Evolutionary conservation across 2,888 invertebrate species (phyloP).

Genomic region (Prosopocoilus inquinatus): DNA sequence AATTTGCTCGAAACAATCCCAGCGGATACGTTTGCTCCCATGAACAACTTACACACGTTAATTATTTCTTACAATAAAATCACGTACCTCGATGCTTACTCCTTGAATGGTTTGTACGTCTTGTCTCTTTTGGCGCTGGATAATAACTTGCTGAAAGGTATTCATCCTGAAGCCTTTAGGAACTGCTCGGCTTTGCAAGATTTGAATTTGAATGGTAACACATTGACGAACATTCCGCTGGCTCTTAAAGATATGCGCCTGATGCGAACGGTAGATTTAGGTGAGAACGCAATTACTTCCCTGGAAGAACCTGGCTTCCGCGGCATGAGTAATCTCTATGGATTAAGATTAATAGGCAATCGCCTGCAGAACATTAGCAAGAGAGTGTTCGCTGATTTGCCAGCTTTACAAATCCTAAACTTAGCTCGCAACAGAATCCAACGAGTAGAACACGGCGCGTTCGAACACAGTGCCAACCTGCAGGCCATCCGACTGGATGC

Average conservation of each 20-base stretch:
- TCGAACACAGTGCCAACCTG: slow-evolving; percentile 74
- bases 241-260: slow-evolving; percentile 83
- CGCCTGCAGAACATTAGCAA: slow-evolving; percentile 78
- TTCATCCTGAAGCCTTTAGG: slow-evolving; percentile 84
- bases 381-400: slow-evolving; percentile 75
- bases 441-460: slow-evolving; percentile 76
- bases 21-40: slow-evolving; percentile 84
- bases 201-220: slow-evolving; percentile 85
- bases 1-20: slow-evolving; percentile 81
- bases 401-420: slow-evolving; percentile 81
- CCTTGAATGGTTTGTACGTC: slow-evolving; percentile 84
- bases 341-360: slow-evolving; percentile 86
- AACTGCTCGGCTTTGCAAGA: slow-evolving; percentile 90
- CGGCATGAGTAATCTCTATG: slow-evolving; percentile 82
- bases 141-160: slow-evolving; percentile 78
- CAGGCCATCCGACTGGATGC: slow-evolving; percentile 86
- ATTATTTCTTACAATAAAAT: slow-evolving; percentile 84
- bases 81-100: slow-evolving; percentile 79
- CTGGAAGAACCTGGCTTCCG: slow-evolving; percentile 80
- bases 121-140: slow-evolving; percentile 81
- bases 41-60: slow-evolving; percentile 89
- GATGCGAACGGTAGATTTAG: slow-evolving; percentile 84
- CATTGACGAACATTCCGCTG: slow-evolving; percentile 74
- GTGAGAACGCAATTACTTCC: slow-evolving; percentile 82
- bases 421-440: slow-evolving; percentile 82